A percentile compares a stretch with the other conserved stretches of the same genome.
These are phyloP conservation scores for Nematolebias whitei DNA, from an alignment of 2,113 vertebrate species.

Conservation along the genomic window DNA sequence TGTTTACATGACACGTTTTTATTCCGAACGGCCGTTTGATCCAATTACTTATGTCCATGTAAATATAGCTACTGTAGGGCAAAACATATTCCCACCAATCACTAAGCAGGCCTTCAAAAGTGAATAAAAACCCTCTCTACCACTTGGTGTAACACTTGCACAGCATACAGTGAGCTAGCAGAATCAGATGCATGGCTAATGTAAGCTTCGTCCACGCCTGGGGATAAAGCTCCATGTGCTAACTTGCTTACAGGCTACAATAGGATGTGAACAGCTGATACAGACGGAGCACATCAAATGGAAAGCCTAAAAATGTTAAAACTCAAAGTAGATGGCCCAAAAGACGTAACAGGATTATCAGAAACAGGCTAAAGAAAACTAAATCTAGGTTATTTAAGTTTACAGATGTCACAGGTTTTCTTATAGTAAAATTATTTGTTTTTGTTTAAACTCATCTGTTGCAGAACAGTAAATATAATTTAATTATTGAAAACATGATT, in stretches of 20 bases:
- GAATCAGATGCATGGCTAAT: conserved; percentile 60
- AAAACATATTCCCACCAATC: conserved; percentile 63
- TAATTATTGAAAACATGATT: not conserved
- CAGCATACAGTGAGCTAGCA: conserved; percentile 33
- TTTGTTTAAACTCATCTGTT: not conserved
- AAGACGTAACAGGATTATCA: conserved; percentile 1
- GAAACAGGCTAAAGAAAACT: not conserved
- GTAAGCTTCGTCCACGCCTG: conserved; percentile 46
- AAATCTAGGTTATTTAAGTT: not conserved
- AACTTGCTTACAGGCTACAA: conserved; percentile 44
- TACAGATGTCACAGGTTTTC: not conserved
- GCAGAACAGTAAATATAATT: not conserved
- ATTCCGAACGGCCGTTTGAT: too few species aligned
- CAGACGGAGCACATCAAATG: conserved; percentile 14
- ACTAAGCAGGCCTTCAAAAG: conserved; percentile 50
- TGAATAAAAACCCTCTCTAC: conserved; percentile 22
- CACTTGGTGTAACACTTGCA: conserved; percentile 47
- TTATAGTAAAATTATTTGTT: not conserved
- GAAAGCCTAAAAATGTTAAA: conserved; percentile 10
- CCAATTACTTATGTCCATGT: too few species aligned
- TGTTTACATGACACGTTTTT: too few species aligned
- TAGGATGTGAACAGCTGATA: conserved; percentile 31
- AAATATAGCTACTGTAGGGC: too few species aligned
- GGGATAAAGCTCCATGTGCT: conserved; percentile 43
- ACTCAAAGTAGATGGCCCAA: not conserved